A percentile compares a stretch with the other conserved stretches of the same genome.
phyloP scores from a whole-genome alignment of 2,888 invertebrate genomes.

The Ethmia dodecea region DNA sequence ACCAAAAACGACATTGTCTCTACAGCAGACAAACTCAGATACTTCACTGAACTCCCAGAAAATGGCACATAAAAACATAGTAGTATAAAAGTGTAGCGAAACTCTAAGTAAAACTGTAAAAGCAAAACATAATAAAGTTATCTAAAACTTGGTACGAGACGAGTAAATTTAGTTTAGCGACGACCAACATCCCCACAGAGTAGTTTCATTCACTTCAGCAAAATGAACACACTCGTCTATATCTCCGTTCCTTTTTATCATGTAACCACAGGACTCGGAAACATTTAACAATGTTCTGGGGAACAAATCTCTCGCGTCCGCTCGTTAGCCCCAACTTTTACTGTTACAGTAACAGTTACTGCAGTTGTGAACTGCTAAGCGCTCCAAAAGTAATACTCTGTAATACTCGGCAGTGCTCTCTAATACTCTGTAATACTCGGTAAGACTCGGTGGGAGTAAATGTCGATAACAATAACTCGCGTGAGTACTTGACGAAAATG shows the following conservation, averaged over 20 bases:
- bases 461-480: constrained; percentile 7
- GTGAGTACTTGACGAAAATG: background rate
- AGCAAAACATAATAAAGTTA: no score
- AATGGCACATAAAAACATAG: no score
- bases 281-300: constrained; percentile 30
- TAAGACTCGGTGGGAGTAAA: background rate
- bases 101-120: no score
- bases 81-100: no score
- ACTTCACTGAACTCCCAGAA: no score
- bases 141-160: no score
- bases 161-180: no score
- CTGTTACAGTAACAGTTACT: constrained; percentile 31
- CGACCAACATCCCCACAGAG: no score
- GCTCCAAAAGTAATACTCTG: constrained; percentile 8
- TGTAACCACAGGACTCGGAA: constrained; percentile 24
- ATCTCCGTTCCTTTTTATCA: constrained; percentile 3
- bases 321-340: constrained; percentile 52
- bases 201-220: no score
- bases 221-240: no score
- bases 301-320: constrained; percentile 40
- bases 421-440: background rate
- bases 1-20: no score
- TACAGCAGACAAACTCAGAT: no score
- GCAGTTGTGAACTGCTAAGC: constrained; percentile 48
- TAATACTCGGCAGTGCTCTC: constrained; percentile 4